phyloP scores from a whole-genome alignment of 2,888 invertebrate genomes.

The Mermis nigrescens region DNA sequence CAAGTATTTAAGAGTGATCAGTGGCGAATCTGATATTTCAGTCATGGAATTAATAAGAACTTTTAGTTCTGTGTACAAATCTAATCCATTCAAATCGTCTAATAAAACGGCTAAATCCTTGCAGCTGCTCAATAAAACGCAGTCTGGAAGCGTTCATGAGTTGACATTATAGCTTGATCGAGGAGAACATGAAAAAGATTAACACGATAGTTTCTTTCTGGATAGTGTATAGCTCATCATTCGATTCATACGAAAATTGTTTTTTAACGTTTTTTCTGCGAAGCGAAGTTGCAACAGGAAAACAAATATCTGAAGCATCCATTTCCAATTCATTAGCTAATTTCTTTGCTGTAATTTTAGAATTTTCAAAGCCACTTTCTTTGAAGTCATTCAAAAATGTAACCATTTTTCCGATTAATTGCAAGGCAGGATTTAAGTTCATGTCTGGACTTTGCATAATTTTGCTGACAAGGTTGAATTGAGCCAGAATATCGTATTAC shows the following conservation, averaged over 20 bases:
- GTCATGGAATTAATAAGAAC: background rate
- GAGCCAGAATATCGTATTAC: background rate
- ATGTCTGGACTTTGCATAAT: background rate
- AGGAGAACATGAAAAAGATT: background rate
- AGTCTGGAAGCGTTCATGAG: background rate
- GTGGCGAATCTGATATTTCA: background rate
- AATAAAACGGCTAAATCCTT: background rate
- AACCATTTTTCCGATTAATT: background rate
- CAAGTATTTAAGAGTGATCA: background rate
- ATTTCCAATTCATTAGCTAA: conserved; percentile 2
- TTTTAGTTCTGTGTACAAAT: conserved; percentile 1
- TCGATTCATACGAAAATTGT: background rate
- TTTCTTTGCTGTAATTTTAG: background rate
- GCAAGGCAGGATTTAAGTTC: background rate
- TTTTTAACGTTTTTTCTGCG: background rate
- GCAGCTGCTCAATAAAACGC: background rate
- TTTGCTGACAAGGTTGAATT: conserved; percentile 1
- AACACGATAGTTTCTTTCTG: background rate
- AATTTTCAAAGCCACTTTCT: background rate
- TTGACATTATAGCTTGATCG: background rate
- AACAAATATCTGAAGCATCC: background rate
- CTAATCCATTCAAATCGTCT: background rate
- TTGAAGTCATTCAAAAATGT: background rate
- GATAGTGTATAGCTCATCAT: background rate
- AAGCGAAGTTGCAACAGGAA: background rate